phyloP scores from a whole-genome alignment of 2,113 vertebrate species.

The Labeo catla region DNA sequence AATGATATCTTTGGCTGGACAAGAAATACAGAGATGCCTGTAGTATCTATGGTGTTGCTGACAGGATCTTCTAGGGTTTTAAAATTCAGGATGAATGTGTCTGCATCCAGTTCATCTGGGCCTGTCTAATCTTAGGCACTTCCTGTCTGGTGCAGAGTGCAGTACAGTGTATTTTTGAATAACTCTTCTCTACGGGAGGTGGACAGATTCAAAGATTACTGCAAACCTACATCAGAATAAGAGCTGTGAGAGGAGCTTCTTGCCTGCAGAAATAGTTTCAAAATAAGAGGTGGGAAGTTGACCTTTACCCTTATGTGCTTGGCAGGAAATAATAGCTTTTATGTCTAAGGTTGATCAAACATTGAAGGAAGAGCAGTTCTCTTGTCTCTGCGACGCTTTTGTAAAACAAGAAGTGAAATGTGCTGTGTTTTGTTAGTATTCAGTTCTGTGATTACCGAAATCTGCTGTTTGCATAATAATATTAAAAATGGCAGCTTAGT shows the following conservation, averaged over 20 bases:
- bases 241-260: slow-evolving; percentile 7
- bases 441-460: neutral
- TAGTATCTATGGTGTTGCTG: neutral
- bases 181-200: neutral
- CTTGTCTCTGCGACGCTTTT: neutral
- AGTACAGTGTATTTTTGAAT: slow-evolving; percentile 16
- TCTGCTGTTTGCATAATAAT: neutral
- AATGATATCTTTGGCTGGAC: neutral
- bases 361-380: neutral
- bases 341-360: slow-evolving; percentile 1
- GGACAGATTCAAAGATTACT: slow-evolving; percentile 12
- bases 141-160: neutral
- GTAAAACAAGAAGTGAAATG: neutral
- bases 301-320: slow-evolving; percentile 33
- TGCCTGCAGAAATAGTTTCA: slow-evolving; percentile 3
- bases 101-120: neutral
- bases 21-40: neutral
- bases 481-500: slow-evolving; percentile 2
- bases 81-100: neutral
- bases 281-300: slow-evolving; percentile 25
- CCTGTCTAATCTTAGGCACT: neutral
- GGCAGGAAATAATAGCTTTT: slow-evolving; percentile 34
- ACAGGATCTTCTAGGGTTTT: neutral
- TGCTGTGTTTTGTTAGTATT: slow-evolving; percentile 10
- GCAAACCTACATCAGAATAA: slow-evolving; percentile 8